Evolutionary conservation across 2,888 invertebrate genomes (phyloP).

Genomic region (Thereva unica): DNA sequence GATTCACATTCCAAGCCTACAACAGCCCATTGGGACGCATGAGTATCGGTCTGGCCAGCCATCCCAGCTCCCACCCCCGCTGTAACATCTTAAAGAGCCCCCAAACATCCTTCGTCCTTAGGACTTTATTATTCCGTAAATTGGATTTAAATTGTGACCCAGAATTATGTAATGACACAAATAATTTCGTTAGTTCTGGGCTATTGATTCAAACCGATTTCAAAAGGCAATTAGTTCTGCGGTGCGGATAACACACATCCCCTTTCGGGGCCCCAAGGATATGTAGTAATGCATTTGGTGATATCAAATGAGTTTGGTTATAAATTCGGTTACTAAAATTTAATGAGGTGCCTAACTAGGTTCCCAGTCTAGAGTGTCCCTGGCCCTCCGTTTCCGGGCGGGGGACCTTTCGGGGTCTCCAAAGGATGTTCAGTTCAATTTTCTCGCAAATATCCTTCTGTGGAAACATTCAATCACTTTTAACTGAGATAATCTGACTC

Average conservation of each 20-base stretch:
- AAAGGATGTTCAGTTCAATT: no score
- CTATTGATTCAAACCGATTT: conserved; percentile 33
- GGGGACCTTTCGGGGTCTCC: no score
- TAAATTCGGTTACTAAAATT: no score
- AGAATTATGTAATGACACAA: conserved; percentile 24
- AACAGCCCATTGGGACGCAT: neutral
- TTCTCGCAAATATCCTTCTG: no score
- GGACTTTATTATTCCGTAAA: conserved; percentile 32
- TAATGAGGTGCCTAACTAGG: no score
- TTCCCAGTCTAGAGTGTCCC: no score
- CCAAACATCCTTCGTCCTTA: neutral
- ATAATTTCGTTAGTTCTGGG: conserved; percentile 34
- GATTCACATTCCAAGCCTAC: conserved; percentile 11
- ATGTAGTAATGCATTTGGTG: no score
- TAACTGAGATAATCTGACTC: no score
- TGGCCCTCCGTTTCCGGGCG: no score
- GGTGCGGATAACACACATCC: neutral
- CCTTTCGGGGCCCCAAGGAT: no score
- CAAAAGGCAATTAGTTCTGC: conserved; percentile 30
- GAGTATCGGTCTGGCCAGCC: neutral
- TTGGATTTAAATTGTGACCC: conserved; percentile 35
- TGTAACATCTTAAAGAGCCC: conserved; percentile 15
- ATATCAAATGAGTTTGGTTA: no score
- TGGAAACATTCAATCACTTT: no score
- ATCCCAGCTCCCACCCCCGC: neutral